A percentile compares a stretch with the other conserved stretches of the same genome.
These are phyloP conservation scores for Coleophora deauratella DNA, from an alignment of 2,888 invertebrate species.

Conservation along the genomic window DNA sequence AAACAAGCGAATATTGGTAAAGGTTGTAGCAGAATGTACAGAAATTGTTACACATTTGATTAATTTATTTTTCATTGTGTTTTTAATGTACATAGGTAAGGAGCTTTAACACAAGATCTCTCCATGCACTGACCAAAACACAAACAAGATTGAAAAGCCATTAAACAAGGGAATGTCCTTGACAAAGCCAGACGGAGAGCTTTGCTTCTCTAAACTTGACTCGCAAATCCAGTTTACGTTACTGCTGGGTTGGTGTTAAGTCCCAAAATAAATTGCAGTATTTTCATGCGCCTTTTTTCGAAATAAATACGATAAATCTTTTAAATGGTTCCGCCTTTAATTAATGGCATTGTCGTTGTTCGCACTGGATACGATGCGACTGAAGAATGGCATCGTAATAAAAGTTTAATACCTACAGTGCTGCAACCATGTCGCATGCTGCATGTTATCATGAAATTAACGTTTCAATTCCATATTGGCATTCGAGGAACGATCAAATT, in stretches of 20 bases:
- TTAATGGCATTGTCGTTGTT: slow-evolving; percentile 46
- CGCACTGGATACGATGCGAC: slow-evolving; percentile 40
- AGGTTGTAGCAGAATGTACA: no score
- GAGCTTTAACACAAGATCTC: no score
- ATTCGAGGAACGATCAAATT: no score
- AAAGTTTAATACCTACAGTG: slow-evolving; percentile 46
- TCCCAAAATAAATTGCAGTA: slow-evolving; percentile 26
- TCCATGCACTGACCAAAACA: no score
- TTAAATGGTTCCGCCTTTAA: slow-evolving; percentile 59
- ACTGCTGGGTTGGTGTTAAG: neutral
- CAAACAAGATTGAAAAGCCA: no score
- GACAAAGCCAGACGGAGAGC: no score
- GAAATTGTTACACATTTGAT: no score
- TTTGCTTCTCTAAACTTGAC: slow-evolving; percentile 2
- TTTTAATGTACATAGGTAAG: no score
- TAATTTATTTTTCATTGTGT: no score
- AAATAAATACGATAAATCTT: slow-evolving; percentile 61
- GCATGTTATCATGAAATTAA: slow-evolving; percentile 45
- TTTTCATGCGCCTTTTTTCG: slow-evolving; percentile 37
- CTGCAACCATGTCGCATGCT: slow-evolving; percentile 40
- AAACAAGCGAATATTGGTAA: no score
- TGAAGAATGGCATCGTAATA: slow-evolving; percentile 59
- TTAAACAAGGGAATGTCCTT: no score
- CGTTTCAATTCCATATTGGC: neutral
- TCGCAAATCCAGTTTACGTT: slow-evolving; percentile 3